phyloP scores from a whole-genome alignment of 2,113 vertebrate genomes.

The Asarcornis scutulata region DNA sequence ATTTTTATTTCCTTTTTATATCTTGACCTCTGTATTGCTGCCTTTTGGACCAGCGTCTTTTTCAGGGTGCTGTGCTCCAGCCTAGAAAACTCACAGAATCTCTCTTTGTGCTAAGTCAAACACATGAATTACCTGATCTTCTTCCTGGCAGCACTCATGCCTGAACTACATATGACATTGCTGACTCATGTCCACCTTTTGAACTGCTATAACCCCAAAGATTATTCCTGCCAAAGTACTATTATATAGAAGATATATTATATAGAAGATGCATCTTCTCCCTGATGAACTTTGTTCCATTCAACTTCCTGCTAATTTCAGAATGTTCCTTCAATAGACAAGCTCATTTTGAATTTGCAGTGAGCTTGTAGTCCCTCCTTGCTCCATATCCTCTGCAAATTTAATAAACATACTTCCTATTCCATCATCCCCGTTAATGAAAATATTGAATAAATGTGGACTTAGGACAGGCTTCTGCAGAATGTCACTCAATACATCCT shows the following conservation, averaged over 20 bases:
- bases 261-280: background rate
- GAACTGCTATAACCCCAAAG: background rate
- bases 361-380: slow-evolving; percentile 7
- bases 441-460: slow-evolving; percentile 67
- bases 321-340: background rate
- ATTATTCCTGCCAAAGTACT: background rate
- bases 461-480: slow-evolving; percentile 52
- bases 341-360: slow-evolving; percentile 46
- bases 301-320: slow-evolving; percentile 16
- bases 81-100: background rate
- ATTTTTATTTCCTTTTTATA: background rate
- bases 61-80: background rate
- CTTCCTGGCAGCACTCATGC: background rate
- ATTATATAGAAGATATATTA: background rate
- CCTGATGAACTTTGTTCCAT: background rate
- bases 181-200: background rate
- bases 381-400: slow-evolving; percentile 60
- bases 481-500: slow-evolving; percentile 64
- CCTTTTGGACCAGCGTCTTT: background rate
- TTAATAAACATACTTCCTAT: slow-evolving; percentile 64
- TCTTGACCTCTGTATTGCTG: background rate
- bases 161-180: background rate
- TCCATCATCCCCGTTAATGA: slow-evolving; percentile 46
- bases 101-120: background rate
- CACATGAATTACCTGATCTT: background rate